Base-by-base conservation (phyloP, 2,113 vertebrate genomes). In the Gnathonemus echidnorhynchus region DNA sequence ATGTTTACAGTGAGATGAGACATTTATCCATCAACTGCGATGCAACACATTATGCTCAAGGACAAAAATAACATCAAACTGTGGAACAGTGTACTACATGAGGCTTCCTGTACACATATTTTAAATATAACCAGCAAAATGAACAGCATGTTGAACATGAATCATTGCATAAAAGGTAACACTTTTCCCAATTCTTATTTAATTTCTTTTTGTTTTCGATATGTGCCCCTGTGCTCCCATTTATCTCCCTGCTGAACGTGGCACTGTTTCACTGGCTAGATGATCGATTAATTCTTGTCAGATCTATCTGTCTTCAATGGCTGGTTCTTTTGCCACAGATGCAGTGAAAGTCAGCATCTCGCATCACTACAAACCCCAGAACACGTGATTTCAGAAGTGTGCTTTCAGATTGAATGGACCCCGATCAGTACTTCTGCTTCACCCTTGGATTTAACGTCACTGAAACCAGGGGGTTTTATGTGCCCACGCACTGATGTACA, bases 341-440 rank as follows among this genome's bases (percentile, higher is more conserved):
- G 58, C 58, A 66, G 58, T 66, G 58, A 66, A 27, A 66, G 62
- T 11, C n/a, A 66, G 10, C 62, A 66, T 11, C 62, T 27, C 0
- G 0, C 9, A 3, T 66, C 24, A 66, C 9, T 31, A 66, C 62
- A 58, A 24, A 58, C 19, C 21, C 56, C 56, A 24, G 1, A n/a
- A 58, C 56, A 58, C 56, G 24, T 58, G 56, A 58, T 8, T 58
- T 24, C 58, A 66, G 24, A 66, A 10, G 58, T 66, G 24, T 66
- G 24, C 8, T 66, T 66, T 66, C 62, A 27, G 8, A 66, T 27
- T 27, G n/a, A 83, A 31, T 58, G 50, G 27, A 58, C 49, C 24
- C 77, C 56, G 53, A 53, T 83, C 48, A 89, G 77, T 70, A 39
- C 88, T 24, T 88, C n/a, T 88, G 35, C 42, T 62, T 88, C 58